phyloP scores from a whole-genome alignment of 2,888 invertebrate genomes.

The Diaphora mendica region DNA sequence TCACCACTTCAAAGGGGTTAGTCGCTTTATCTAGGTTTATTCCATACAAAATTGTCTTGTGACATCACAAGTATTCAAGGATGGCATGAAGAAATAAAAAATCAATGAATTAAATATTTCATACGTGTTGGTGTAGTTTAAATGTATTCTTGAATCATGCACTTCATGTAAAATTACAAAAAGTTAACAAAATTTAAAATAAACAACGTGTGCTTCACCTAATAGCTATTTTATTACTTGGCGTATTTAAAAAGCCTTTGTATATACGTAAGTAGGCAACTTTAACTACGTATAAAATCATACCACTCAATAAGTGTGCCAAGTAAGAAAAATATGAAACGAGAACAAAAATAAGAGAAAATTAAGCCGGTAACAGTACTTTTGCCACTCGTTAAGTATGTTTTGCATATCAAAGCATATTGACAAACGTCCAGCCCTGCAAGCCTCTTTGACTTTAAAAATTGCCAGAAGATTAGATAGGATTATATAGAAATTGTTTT shows the following conservation, averaged over 20 bases:
- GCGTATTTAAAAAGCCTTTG: too few species aligned
- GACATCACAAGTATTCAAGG: not conserved
- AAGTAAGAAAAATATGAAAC: not conserved
- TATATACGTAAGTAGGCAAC: too few species aligned
- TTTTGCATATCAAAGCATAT: conserved; percentile 50
- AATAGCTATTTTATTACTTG: too few species aligned
- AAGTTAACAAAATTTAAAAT: too few species aligned
- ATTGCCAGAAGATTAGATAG: conserved; percentile 13
- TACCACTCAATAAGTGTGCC: not conserved
- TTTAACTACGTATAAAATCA: not conserved
- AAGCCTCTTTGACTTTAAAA: conserved; percentile 21
- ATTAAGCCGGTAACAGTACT: not conserved
- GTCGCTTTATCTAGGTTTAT: not conserved
- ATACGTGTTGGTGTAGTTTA: too few species aligned
- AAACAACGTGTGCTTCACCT: too few species aligned
- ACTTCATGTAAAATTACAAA: too few species aligned
- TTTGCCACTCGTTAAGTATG: conserved; percentile 38
- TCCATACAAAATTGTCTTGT: not conserved
- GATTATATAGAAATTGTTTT: not conserved
- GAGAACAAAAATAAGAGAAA: not conserved
- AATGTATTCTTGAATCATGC: too few species aligned
- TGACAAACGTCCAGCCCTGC: conserved; percentile 30
- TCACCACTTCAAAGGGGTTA: not conserved
- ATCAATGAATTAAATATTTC: too few species aligned
- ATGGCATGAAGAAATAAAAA: not conserved